Base-by-base conservation (phyloP, 2,797 vertebrate genomes). In the Esox masquinongy region DNA sequence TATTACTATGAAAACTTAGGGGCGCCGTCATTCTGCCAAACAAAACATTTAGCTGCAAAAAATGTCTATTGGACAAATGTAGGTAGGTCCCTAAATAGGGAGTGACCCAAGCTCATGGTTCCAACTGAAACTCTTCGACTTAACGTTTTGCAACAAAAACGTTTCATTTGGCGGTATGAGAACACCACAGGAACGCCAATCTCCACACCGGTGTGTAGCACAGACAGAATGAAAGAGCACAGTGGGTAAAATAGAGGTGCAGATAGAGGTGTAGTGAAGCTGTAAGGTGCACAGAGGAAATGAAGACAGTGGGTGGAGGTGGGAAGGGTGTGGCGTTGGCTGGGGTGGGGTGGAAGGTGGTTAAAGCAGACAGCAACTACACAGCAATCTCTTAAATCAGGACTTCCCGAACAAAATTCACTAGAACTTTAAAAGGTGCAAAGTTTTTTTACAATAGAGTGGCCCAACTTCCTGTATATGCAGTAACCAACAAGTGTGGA, bases 401-500 rank as follows among this genome's bases (percentile, higher is more conserved):
- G 29, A 80, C 77, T 56, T 64, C 79, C 74, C 74, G 61, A 79
- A 80, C 82, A 77, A 9, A 75, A 76, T 66, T 4, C 9, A 9
- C 56, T 61, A 15, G 26, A 70, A 29, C 24, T 50, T 29, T 34
- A 24, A 61, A 24, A 8, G 56, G 43, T 47, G 43, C 43, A 47
- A 47, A 1, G 67, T 83, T 47, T 90, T 83, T 76, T 83, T 76
- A 81, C 75, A 85, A 75, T 83, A 81, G 85, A 84, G 85, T 85
- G 91, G 88, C 90, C 51, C 89, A 91, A 88, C 84, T 87, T 92
- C 93, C 94, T 94, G 92, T 93, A 92, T 93, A 92, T 93, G 93
- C 92, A 93, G 91, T 90, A 83, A 87, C 84, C 15, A 80, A 83
- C 75, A 83, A 78, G 85, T 70, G 68, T 78, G 56, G 59, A 81